phyloP scores from a whole-genome alignment of 2,113 vertebrate species.

The Mohoua ochrocephala region DNA sequence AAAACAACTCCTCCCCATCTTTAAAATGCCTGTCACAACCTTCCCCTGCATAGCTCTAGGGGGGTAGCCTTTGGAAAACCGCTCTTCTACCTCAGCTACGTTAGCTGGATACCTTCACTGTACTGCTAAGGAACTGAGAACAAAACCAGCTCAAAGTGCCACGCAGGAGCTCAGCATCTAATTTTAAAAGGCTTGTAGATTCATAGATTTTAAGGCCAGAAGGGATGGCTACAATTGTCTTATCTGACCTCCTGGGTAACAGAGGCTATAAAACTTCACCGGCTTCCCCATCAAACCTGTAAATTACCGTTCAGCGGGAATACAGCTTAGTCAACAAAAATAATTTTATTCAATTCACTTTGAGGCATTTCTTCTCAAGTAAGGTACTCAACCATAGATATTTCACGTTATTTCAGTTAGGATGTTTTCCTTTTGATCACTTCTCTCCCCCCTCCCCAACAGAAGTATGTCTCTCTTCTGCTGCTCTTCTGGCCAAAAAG shows the following conservation, averaged over 20 bases:
- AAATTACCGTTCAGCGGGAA: not conserved
- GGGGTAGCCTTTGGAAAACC: not conserved
- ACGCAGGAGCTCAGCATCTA: rapidly evolving
- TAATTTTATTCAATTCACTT: not conserved
- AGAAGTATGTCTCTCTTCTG: not conserved
- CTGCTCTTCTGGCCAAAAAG: not conserved
- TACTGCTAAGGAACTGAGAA: not conserved
- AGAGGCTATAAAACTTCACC: not conserved
- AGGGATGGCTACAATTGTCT: not conserved
- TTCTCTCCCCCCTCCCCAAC: rapidly evolving
- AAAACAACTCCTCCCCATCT: not conserved
- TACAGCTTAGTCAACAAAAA: not conserved
- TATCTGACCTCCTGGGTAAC: not conserved
- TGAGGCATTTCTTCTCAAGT: not conserved
- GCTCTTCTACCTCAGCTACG: not conserved
- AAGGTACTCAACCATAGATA: not conserved
- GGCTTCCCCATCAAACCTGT: rapidly evolving
- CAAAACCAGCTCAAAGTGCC: not conserved
- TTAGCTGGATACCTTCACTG: not conserved
- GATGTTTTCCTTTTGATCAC: not conserved
- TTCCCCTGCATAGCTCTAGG: rapidly evolving
- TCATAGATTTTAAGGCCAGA: not conserved
- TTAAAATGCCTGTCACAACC: not conserved
- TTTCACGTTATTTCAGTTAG: not conserved
- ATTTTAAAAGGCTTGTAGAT: not conserved